Evolutionary conservation across 2,113 vertebrate species (phyloP), one percentile per base, ranked within the genome.

Genomic region (Ondatra zibethicus): DNA sequence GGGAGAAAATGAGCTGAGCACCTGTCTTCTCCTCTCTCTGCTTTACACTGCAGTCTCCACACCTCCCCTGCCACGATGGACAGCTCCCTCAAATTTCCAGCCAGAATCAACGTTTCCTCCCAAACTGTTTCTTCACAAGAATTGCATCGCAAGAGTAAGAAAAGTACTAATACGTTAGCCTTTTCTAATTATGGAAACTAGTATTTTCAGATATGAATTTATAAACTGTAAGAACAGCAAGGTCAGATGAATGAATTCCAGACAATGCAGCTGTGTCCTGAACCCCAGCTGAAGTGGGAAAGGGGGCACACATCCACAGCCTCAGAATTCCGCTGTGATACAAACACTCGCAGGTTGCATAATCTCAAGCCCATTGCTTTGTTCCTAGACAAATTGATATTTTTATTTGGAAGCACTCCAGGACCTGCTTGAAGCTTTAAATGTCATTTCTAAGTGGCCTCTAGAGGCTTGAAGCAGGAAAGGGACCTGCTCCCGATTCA

Each of bases 361-460:
- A 90, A 94, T 92, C 78, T 94, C 89, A 75, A 85, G 65, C 52
- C 61, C 73, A 96, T 52, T 84, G 65, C 66, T 95, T 80, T 96
- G 45, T 58, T 66, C 92, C 58, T 93, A 80, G 76, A 81, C 55
- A 92, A 80, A 88, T 5, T 76, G 76, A 89, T 85, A 87, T 80
- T 88, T 97, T 78, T 70, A 80, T 88, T 92, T 90, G 70, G 81
- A 95, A 90, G 89, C 70, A 88, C 31, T 84, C 75, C 58, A 92
- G 78, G 76, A 92, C 17, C 50, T 39, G 45, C 65, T 70, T 39
- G 50, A 75, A 80, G 76, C 76, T 77, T 96, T 92, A 94, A 94
- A 91, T 84, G 39, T 61, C 27, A 76, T 91, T 96, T 81, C 93
- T 88, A 94, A 96, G 91, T 39, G 81, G 65, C 75, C 81, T 39